Evolutionary conservation across 1,140 invertebrate genomes (phyloP), one percentile per base, ranked within the genome.

Genomic region (Tyrophagus putrescentiae): DNA sequence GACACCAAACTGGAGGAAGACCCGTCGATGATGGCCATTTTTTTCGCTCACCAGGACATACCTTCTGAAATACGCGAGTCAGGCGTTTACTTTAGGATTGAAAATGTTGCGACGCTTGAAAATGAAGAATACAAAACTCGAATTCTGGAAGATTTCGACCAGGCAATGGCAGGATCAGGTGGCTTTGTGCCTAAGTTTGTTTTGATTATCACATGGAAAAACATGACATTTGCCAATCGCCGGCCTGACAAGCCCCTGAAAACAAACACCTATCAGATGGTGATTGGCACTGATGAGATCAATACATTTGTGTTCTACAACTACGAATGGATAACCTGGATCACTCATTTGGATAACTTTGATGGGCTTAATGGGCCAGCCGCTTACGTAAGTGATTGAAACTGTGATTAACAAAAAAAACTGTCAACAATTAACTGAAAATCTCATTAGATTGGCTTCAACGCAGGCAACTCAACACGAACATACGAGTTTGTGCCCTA

Each of bases 371-470:
- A 87, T 57, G 88, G 89, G 68, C 78, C 79, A 7, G 84, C 87
- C 4, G 88, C 88, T 64, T 92, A 79, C 68, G 86, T 89, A 66
- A 90, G 90, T 32, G 25, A 36, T 95, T 39, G 36, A 94, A 72
- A 94, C 94, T 69, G 90, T 84, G 52, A 91, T 90, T 58, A 95
- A 95, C 68, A 89, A 87, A n/a, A 95, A 88, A n/a, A n/a, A n/a
- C 36, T 13, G 21, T 39, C 21, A 21, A 21, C 36, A 13, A 50
- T 50, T 50, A 11, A 11, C 9, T 7, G 90, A 87, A 0, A 80
- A 92, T 44, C 87, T 95, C 3, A 94, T 94, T 68, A 64, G 62
- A 60, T 88, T 67, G 91, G 91, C 33, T 95, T 95, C 72, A 95
- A 96, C 69, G 90, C 84, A 53, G 91, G 91, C 58, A 96, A 96